Conservation (phyloP, 2,888 invertebrate genomes). For the Stramonita haemastoma region DNA sequence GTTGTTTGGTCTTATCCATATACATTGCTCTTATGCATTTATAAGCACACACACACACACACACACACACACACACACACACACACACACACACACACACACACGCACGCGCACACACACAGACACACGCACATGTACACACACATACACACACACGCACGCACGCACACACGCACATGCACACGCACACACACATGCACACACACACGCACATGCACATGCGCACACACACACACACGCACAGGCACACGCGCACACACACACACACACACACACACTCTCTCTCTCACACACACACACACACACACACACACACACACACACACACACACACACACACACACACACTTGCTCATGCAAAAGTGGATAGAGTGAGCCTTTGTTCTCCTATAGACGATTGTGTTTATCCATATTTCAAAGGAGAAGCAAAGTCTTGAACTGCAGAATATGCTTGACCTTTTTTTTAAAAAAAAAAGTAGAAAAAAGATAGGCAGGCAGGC, state of each 20-base stretch:
- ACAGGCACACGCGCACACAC: background rate
- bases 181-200: constrained; percentile 15
- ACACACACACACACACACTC: background rate
- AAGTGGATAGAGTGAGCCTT: no score
- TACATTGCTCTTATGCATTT: no score
- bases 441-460: no score
- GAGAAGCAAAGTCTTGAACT: no score
- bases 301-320: background rate
- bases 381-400: no score
- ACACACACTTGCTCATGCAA: background rate
- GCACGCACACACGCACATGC: background rate
- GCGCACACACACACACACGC: background rate
- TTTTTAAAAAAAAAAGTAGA: no score
- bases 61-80: background rate
- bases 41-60: background rate
- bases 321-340: background rate
- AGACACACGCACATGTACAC: background rate
- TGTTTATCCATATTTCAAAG: no score
- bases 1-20: no score
- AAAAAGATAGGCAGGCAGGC: no score
- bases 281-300: background rate
- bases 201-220: background rate
- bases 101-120: constrained; percentile 1
- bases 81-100: background rate
- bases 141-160: constrained; percentile 5